Conservation (phyloP, 2,888 invertebrate species). For the Ametastegia equiseti region DNA sequence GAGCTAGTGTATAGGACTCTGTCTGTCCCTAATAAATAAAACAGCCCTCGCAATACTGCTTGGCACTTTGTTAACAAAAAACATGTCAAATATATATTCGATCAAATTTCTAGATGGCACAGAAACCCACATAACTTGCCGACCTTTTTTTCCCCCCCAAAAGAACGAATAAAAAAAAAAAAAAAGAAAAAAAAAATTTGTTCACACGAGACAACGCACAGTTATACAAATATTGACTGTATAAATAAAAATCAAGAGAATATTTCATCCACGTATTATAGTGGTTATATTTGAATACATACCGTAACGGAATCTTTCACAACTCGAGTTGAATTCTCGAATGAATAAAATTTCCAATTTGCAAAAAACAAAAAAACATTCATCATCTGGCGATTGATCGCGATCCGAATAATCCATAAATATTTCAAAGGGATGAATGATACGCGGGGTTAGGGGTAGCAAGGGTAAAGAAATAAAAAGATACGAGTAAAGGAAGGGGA, state of each 20-base stretch:
- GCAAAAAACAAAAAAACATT: too few species aligned
- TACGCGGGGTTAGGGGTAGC: neutral
- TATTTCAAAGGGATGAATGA: neutral
- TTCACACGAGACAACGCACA: neutral
- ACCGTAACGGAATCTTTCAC: neutral
- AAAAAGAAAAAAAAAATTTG: too few species aligned
- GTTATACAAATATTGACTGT: too few species aligned
- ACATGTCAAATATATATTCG: neutral
- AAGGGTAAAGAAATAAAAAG: conserved; percentile 8
- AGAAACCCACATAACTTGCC: neutral
- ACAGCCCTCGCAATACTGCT: neutral
- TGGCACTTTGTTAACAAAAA: neutral
- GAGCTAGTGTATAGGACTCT: conserved; percentile 8
- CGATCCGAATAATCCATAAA: too few species aligned
- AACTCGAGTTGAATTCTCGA: too few species aligned
- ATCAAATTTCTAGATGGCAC: neutral
- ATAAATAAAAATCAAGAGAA: too few species aligned
- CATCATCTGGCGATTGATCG: too few species aligned
- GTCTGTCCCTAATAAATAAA: conserved; percentile 44
- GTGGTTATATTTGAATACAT: too few species aligned
- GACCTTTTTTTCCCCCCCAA: too few species aligned
- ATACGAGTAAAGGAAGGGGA: conserved; percentile 38
- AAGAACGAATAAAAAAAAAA: neutral
- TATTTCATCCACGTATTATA: too few species aligned
- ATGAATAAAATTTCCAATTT: too few species aligned